Evolutionary conservation across 2,113 vertebrate species (phyloP).

Genomic region (Vimba vimba): DNA sequence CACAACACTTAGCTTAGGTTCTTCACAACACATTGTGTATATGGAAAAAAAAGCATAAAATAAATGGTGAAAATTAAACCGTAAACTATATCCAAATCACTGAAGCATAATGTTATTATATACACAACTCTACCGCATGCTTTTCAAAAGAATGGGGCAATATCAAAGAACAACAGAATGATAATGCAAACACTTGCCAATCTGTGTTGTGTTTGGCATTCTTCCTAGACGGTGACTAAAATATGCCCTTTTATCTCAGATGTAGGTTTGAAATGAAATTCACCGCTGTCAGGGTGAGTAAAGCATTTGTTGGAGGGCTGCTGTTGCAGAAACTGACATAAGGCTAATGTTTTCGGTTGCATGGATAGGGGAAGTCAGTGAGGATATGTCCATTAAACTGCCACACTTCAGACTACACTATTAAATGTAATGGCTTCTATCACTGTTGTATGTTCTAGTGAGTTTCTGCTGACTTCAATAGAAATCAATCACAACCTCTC

Average conservation of each 20-base stretch:
- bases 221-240: conserved; percentile 28
- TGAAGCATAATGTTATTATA: conserved; percentile 16
- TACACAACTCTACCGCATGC: background rate
- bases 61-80: conserved; percentile 8
- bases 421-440: conserved; percentile 44
- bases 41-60: background rate
- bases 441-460: conserved; percentile 36
- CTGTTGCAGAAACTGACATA: conserved; percentile 30
- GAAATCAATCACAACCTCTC: conserved; percentile 31
- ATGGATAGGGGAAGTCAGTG: conserved; percentile 22
- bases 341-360: conserved; percentile 35
- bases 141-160: conserved; percentile 11
- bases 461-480: conserved; percentile 43
- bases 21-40: background rate
- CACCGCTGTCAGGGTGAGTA: background rate
- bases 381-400: conserved; percentile 45
- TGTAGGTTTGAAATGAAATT: conserved; percentile 25
- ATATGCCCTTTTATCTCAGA: conserved; percentile 25
- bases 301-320: conserved; percentile 28
- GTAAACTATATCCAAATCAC: background rate
- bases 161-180: conserved; percentile 8
- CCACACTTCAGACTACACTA: conserved; percentile 38
- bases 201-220: conserved; percentile 12
- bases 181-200: conserved; percentile 34
- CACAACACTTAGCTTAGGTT: background rate